phyloP scores from a whole-genome alignment of 35 echinoderm and acorn worm genomes.

The Eucidaris tribuloides region DNA sequence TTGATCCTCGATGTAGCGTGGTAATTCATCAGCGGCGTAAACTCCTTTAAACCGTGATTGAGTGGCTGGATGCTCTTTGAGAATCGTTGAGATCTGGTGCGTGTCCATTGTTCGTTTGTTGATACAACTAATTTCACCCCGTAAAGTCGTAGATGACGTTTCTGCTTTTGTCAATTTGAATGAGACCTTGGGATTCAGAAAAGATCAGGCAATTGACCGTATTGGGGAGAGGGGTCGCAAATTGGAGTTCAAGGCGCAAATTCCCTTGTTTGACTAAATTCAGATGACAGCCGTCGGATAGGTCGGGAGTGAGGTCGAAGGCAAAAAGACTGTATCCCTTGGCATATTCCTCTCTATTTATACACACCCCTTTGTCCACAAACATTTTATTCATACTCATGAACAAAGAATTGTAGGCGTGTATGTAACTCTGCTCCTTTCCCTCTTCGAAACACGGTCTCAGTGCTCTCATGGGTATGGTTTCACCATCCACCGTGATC shows the following conservation, averaged over 20 bases:
- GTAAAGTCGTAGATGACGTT: slow-evolving; percentile 43
- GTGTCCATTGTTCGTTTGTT: slow-evolving; percentile 3
- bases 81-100: neutral
- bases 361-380: slow-evolving; percentile 8
- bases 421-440: slow-evolving; percentile 13
- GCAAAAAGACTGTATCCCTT: slow-evolving; percentile 42
- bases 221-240: neutral
- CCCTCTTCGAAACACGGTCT: slow-evolving; percentile 32
- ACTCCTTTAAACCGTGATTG: slow-evolving; percentile 16
- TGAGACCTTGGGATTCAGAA: slow-evolving; percentile 28
- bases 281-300: slow-evolving; percentile 31
- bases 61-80: slow-evolving; percentile 5
- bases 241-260: slow-evolving; percentile 30
- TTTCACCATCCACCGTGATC: slow-evolving; percentile 40
- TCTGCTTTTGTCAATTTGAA: slow-evolving; percentile 46
- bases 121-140: neutral
- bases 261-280: slow-evolving; percentile 23
- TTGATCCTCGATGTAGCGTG: neutral
- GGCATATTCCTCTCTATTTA: slow-evolving; percentile 41
- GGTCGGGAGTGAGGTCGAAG: slow-evolving; percentile 49
- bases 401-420: slow-evolving; percentile 55
- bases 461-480: slow-evolving; percentile 37
- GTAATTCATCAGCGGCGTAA: slow-evolving; percentile 37
- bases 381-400: slow-evolving; percentile 26
- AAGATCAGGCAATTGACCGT: slow-evolving; percentile 51